phyloP scores from a whole-genome alignment of 2,888 invertebrate genomes.

The Syrphus vitripennis region DNA sequence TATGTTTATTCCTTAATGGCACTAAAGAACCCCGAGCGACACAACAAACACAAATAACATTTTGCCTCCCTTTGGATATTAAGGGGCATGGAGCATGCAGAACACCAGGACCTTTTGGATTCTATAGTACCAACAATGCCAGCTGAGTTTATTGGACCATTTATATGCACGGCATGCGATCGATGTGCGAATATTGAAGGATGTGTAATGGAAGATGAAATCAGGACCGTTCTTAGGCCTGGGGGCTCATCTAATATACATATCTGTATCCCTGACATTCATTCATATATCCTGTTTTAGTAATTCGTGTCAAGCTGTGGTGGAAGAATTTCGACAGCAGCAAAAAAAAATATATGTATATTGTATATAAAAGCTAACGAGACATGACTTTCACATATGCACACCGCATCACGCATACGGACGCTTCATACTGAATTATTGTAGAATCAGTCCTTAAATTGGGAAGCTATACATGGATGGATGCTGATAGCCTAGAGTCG shows the following conservation, averaged over 20 bases:
- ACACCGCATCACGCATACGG: constrained; percentile 3
- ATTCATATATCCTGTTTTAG: constrained; percentile 27
- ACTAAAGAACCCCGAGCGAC: constrained; percentile 29
- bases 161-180: constrained; percentile 66
- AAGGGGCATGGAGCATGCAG: not conserved
- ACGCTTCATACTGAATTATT: constrained; percentile 13
- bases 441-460: constrained; percentile 22
- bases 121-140: not conserved
- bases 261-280: constrained; percentile 4
- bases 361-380: constrained; percentile 32
- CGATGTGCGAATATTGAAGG: constrained; percentile 64
- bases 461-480: not conserved
- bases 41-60: constrained; percentile 21
- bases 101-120: constrained; percentile 1
- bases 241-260: constrained; percentile 40
- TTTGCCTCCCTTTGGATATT: not conserved
- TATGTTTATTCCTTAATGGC: constrained; percentile 60
- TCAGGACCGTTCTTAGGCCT: constrained; percentile 30
- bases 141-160: constrained; percentile 58
- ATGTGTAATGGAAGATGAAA: constrained; percentile 67
- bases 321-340: constrained; percentile 1
- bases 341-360: constrained; percentile 15
- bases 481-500: not conserved
- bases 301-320: constrained; percentile 50
- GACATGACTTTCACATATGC: not conserved